Conservation (phyloP, 2,888 invertebrate genomes). For the Pristionchus fissidentatus region DNA sequence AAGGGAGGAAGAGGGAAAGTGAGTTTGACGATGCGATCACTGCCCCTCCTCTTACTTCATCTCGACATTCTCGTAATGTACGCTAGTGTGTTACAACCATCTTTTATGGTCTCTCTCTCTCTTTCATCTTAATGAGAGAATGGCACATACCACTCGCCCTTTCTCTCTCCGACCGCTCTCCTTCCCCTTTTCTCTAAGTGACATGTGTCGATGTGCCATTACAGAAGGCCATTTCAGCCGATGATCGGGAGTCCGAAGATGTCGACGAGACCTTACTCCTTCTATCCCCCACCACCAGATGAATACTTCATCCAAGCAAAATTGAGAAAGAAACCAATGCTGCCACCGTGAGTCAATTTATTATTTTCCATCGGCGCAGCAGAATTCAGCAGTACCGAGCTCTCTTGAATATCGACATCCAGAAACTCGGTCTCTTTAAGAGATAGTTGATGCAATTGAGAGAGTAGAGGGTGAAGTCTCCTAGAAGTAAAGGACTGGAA, state of each 20-base stretch:
- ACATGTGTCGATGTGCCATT: background rate
- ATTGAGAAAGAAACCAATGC: slow-evolving; percentile 42
- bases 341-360: slow-evolving; percentile 27
- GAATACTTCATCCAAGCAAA: slow-evolving; percentile 50
- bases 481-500: too few species aligned
- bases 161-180: too few species aligned
- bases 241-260: slow-evolving; percentile 47
- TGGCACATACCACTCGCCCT: too few species aligned
- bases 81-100: background rate
- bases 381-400: background rate
- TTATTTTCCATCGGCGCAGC: too few species aligned
- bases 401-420: too few species aligned
- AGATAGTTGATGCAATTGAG: too few species aligned
- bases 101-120: slow-evolving; percentile 39
- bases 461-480: too few species aligned
- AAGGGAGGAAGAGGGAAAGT: background rate
- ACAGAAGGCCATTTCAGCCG: background rate
- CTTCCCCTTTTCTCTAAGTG: too few species aligned
- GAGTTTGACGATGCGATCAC: background rate
- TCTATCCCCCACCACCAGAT: slow-evolving; percentile 47
- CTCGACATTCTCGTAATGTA: too few species aligned
- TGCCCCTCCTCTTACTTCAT: background rate
- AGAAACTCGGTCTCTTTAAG: too few species aligned
- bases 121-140: background rate
- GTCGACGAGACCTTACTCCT: slow-evolving; percentile 38